phyloP scores from a whole-genome alignment of 2,113 vertebrate genomes.

The Tauraco erythrolophus region DNA sequence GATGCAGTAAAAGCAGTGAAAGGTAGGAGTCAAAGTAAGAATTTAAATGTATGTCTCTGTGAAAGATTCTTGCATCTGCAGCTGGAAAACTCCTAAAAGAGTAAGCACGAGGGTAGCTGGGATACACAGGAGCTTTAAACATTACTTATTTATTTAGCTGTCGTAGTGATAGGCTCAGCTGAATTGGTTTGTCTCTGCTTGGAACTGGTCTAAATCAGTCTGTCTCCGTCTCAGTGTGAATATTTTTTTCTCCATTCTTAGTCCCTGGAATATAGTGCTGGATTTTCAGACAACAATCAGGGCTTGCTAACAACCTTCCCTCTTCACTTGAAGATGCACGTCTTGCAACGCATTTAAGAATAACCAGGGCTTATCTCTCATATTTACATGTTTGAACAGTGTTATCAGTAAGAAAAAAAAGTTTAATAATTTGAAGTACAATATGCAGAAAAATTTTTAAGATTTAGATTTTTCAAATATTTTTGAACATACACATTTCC shows the following conservation, averaged over 20 bases:
- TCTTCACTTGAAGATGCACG: background rate
- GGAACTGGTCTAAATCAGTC: background rate
- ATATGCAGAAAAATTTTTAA: background rate
- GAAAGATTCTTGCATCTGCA: background rate
- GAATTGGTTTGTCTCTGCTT: background rate
- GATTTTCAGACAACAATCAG: background rate
- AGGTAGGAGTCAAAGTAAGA: background rate
- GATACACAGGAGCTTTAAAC: background rate
- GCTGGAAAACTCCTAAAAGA: background rate
- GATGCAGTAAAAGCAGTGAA: background rate
- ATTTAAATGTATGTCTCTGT: background rate
- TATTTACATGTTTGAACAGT: background rate
- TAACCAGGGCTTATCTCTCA: background rate
- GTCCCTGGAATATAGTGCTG: background rate
- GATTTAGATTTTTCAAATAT: background rate
- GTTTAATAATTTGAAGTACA: background rate
- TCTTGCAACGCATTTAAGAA: background rate
- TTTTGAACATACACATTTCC: background rate
- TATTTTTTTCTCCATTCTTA: background rate
- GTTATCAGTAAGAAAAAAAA: background rate
- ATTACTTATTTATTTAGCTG: background rate
- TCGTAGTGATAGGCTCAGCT: background rate
- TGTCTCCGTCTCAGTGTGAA: background rate
- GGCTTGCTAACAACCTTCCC: background rate
- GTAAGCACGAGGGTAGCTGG: background rate